A percentile compares a stretch with the other conserved stretches of the same genome.
phyloP scores from a whole-genome alignment of 2,113 vertebrate species.

The Cyanoliseus patagonus region DNA sequence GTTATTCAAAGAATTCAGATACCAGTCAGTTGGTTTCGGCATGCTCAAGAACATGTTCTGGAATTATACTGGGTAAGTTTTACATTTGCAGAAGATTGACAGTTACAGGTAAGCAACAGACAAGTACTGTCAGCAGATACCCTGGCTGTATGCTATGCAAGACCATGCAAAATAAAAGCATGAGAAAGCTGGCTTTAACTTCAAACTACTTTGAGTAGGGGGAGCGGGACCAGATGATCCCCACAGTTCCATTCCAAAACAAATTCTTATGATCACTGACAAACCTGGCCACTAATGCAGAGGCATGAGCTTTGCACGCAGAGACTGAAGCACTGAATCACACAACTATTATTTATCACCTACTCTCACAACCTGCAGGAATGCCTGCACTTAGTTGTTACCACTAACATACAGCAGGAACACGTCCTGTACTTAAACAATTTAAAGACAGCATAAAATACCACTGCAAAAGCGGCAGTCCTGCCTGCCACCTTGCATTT shows the following conservation, averaged over 20 bases:
- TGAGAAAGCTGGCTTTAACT: not conserved
- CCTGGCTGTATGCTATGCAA: not conserved
- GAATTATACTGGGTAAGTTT: not conserved
- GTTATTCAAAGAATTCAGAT: not conserved
- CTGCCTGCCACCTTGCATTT: not conserved
- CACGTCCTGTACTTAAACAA: not conserved
- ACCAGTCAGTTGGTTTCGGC: not conserved
- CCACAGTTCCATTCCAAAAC: not conserved
- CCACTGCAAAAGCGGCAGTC: not conserved
- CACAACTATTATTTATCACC: not conserved
- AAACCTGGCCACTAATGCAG: not conserved
- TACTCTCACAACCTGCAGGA: not conserved
- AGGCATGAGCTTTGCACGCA: not conserved
- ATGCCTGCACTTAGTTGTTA: not conserved
- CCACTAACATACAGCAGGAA: accelerated
- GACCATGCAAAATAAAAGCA: not conserved
- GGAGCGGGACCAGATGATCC: not conserved
- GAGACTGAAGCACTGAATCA: not conserved
- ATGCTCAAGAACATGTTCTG: not conserved
- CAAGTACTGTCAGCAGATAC: not conserved
- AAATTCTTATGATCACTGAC: not conserved
- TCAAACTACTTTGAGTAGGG: not conserved
- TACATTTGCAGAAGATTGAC: not conserved
- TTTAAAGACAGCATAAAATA: not conserved
- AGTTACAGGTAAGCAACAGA: not conserved